A percentile compares a stretch with the other conserved stretches of the same genome.
Conservation (phyloP, 1,140 invertebrate genomes). For the Hydropsyche tenuis region DNA sequence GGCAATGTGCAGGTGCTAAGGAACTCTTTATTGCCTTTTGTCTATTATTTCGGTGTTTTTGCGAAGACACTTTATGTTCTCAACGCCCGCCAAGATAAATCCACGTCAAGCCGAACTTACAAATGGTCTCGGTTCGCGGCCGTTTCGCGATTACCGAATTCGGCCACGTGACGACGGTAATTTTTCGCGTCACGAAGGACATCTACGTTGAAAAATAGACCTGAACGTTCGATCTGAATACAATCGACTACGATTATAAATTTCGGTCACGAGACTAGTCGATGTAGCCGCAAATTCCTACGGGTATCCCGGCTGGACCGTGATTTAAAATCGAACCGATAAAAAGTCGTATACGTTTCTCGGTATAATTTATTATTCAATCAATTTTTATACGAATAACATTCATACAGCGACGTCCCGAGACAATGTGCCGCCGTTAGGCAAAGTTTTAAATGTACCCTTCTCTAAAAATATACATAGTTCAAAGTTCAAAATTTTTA, state of each 20-base stretch:
- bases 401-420: no score
- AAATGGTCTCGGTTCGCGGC: slow-evolving; percentile 1
- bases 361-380: no score
- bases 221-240: slow-evolving; percentile 2
- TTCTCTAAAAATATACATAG: no score
- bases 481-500: no score
- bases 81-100: slow-evolving; percentile 39
- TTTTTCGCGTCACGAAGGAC: slow-evolving; percentile 31
- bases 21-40: slow-evolving; percentile 48
- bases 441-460: no score
- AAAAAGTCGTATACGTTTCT: no score
- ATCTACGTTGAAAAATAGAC: slow-evolving; percentile 11
- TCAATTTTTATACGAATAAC: no score
- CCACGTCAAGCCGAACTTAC: slow-evolving; percentile 32
- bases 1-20: slow-evolving; percentile 32
- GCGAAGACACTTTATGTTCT: slow-evolving; percentile 25
- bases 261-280: slow-evolving; percentile 12
- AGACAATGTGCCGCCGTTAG: no score
- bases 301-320: not conserved
- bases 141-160: slow-evolving; percentile 25
- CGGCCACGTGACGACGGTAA: slow-evolving; percentile 39
- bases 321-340: not conserved
- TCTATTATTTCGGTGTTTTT: slow-evolving; percentile 45
- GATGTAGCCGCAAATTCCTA: not conserved
- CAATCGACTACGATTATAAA: slow-evolving; percentile 21